phyloP scores from a whole-genome alignment of 2,113 vertebrate species.

The Anthoscopus minutus region DNA sequence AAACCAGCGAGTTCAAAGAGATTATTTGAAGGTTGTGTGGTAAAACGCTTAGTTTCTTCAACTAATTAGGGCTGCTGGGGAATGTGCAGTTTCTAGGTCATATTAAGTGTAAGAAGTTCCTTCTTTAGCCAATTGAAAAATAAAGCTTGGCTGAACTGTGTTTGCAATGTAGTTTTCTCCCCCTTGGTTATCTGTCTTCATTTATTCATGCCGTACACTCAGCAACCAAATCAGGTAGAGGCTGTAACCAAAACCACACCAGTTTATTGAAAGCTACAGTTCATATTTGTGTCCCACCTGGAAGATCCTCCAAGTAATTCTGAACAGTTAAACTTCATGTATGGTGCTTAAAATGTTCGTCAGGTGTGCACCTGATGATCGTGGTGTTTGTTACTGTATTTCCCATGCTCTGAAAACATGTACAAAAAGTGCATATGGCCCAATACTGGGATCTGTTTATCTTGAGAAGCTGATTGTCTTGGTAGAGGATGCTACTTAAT shows the following conservation, averaged over 20 bases:
- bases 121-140: slow-evolving; percentile 50
- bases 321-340: neutral
- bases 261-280: neutral
- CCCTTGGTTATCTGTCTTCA: neutral
- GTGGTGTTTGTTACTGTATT: neutral
- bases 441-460: rapidly evolving
- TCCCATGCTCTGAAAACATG: neutral
- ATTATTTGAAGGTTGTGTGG: slow-evolving; percentile 71
- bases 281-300: neutral
- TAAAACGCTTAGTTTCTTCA: slow-evolving; percentile 61
- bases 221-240: neutral
- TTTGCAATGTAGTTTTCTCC: slow-evolving; percentile 17
- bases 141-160: slow-evolving; percentile 47
- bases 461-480: neutral
- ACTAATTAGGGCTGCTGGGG: slow-evolving; percentile 72
- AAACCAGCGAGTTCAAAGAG: slow-evolving; percentile 67
- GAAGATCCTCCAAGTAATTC: neutral
- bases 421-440: neutral
- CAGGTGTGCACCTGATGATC: neutral
- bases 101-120: slow-evolving; percentile 50
- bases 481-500: neutral
- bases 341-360: neutral
- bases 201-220: neutral
- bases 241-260: neutral
- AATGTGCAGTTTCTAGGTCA: slow-evolving; percentile 71